These are phyloP conservation scores for Meghimatium bilineatum DNA, from an alignment of 2,888 invertebrate genomes.

Conservation along the genomic window DNA sequence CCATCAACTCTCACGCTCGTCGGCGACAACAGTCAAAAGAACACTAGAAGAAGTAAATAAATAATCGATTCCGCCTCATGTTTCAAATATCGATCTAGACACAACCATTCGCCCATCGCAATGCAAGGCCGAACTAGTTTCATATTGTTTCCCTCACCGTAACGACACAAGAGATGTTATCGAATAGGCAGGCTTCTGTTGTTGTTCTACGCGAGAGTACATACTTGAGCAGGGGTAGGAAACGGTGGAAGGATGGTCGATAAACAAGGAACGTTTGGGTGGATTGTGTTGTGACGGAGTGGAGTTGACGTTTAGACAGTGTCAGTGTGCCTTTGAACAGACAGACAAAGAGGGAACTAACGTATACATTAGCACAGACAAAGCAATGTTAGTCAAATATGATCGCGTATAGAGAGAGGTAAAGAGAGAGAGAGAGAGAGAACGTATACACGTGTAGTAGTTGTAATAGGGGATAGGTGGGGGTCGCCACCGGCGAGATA, in stretches of 20 bases:
- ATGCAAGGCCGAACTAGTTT: background rate
- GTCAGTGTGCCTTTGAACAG: background rate
- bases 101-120: background rate
- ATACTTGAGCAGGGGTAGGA: background rate
- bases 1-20: background rate
- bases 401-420: background rate
- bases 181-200: background rate
- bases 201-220: background rate
- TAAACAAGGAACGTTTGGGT: background rate
- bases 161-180: background rate
- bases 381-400: background rate
- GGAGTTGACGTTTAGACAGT: background rate
- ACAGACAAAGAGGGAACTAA: no score
- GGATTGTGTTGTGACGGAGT: background rate
- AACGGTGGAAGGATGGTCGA: background rate
- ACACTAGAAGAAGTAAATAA: background rate
- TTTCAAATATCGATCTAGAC: slow-evolving; percentile 11
- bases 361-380: no score
- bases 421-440: background rate
- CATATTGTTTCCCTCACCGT: background rate
- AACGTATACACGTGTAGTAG: no score
- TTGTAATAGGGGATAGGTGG: no score
- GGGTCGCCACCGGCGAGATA: no score
- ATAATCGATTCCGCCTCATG: background rate
- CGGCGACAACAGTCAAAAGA: background rate